Evolutionary conservation across 2,113 vertebrate species (phyloP).

Genomic region (Ptilorrhoa leucosticta): DNA sequence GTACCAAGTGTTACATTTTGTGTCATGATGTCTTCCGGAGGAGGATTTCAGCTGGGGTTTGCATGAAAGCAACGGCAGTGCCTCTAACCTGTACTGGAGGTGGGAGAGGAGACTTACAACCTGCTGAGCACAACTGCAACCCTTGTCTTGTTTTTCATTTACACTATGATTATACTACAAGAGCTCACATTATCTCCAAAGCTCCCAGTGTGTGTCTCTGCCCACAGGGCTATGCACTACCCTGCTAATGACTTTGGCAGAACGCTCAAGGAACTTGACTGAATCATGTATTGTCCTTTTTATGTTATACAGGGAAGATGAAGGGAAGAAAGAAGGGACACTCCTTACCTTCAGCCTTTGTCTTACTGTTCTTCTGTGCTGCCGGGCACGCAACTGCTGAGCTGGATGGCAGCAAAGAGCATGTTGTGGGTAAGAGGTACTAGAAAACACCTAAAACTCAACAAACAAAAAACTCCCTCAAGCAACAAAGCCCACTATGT

Average conservation of each 20-base stretch:
- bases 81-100: background rate
- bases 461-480: background rate
- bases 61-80: background rate
- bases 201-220: background rate
- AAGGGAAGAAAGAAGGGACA: slow-evolving; percentile 23
- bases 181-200: background rate
- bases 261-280: background rate
- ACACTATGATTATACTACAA: background rate
- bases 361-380: slow-evolving; percentile 11
- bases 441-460: background rate
- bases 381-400: background rate
- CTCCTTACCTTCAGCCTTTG: background rate
- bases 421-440: slow-evolving; percentile 51
- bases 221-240: background rate
- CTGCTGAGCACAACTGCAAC: background rate
- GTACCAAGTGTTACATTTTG: fast-evolving
- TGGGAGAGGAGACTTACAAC: background rate
- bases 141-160: background rate
- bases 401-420: background rate
- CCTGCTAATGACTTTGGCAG: background rate
- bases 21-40: background rate
- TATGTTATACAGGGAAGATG: slow-evolving; percentile 36
- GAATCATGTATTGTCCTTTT: background rate
- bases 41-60: background rate
- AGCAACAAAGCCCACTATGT: background rate